phyloP scores from a whole-genome alignment of 2,113 vertebrate species.

The Mobula birostris region DNA sequence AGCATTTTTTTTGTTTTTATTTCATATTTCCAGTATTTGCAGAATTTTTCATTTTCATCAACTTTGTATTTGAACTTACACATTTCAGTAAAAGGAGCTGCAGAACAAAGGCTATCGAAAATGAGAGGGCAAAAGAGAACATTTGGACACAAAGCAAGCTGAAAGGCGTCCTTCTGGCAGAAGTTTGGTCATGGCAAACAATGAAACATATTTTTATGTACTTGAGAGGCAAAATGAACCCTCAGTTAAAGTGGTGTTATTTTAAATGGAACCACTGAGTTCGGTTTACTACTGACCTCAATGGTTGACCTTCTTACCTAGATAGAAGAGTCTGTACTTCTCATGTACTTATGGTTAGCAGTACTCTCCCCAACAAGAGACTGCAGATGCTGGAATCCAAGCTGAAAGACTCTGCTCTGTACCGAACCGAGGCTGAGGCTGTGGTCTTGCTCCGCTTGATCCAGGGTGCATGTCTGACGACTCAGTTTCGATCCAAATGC shows the following conservation, averaged over 20 bases:
- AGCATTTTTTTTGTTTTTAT: no score
- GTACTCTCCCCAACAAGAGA: neutral
- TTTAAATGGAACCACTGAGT: neutral
- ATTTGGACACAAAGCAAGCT: neutral
- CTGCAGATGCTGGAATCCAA: no score
- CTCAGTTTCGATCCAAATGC: no score
- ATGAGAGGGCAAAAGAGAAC: neutral
- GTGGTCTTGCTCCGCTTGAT: no score
- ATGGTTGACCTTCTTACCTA: neutral
- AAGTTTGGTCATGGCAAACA: neutral
- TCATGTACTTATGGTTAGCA: neutral
- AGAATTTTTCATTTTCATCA: no score
- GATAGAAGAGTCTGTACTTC: neutral
- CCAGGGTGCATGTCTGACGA: no score
- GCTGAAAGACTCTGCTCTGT: no score
- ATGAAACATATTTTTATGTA: neutral
- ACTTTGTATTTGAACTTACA: no score
- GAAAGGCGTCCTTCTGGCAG: no score
- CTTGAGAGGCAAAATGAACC: neutral
- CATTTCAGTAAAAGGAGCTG: no score
- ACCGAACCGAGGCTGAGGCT: no score
- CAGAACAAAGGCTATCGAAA: neutral
- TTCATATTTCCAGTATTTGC: no score
- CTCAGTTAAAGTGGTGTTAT: neutral
- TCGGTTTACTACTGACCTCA: neutral